Evolutionary conservation across 1,140 invertebrate species (phyloP), one percentile per base, ranked within the genome.

Genomic region (Drosophila serrata): DNA sequence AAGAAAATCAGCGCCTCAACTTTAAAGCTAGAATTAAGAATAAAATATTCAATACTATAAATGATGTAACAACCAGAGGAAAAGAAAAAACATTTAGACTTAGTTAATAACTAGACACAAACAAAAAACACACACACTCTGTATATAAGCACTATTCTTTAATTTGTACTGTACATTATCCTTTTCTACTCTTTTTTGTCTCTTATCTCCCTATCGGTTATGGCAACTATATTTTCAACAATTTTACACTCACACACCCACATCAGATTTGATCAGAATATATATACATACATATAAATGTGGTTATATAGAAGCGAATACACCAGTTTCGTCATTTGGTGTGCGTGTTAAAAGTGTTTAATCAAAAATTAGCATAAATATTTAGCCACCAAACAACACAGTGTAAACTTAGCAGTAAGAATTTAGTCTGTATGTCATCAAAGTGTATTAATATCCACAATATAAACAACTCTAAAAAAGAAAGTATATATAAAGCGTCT

Each of bases 391-490:
- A 77, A 78, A 77, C 74, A 22, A 69, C 74, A 27, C 65, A 69
- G 40, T 75, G 72, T 75, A 75, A 56, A 75, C 70, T 12, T 75
- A 75, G 29, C 12, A 7, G 22, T 75, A 75, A 75, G 72, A 39
- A 27, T 55, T 75, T 78, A 78, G 74, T 69, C 63, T 68, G 22
- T 78, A 78, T 78, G 42, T 61, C 56, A 67, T 48, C 51, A 70
- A 76, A 78, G 22, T 78, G 75, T 78, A 81, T 88, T 74, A 81
- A 76, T 87, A 76, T 72, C 65, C 73, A 82, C 70, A 67, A 86
- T 62, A 86, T 62, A 80, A 60, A 65, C 27, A 51, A 60, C 57
- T 60, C 45, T 46, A 37, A 53, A 72, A 51, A 67, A 62, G n/a
- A 17, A 31, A 1, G 24, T 31, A 11, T n/a, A 17, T 7, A 31